phyloP scores from a whole-genome alignment of 1,140 invertebrate species.

The Drosophila ercepeae region DNA sequence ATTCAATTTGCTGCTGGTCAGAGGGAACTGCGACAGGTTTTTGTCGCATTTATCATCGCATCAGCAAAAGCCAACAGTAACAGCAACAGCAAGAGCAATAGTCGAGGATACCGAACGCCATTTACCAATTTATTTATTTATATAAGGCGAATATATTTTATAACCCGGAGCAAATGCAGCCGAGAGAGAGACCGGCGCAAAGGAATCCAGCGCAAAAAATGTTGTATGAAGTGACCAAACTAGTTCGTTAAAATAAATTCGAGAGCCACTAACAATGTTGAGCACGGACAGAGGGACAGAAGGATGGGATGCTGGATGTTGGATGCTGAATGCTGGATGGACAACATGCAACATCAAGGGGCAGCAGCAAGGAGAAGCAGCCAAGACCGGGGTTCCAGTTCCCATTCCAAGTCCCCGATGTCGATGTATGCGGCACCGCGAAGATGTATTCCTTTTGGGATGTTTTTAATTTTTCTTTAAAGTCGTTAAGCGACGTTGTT shows the following conservation, averaged over 20 bases:
- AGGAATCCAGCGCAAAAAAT: constrained; percentile 46
- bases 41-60: constrained; percentile 81
- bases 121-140: constrained; percentile 83
- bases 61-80: constrained; percentile 46
- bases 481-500: constrained; percentile 78
- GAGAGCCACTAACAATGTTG: constrained; percentile 81
- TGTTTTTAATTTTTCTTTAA: constrained; percentile 83
- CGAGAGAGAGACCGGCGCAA: constrained; percentile 6
- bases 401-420: constrained; percentile 26
- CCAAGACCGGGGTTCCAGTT: constrained; percentile 23
- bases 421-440: constrained; percentile 72
- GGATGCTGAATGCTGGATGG: constrained; percentile 24
- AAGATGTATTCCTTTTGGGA: constrained; percentile 82
- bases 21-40: constrained; percentile 74
- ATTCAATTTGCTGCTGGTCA: constrained; percentile 75
- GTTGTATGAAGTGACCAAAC: constrained; percentile 82
- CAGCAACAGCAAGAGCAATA: neutral
- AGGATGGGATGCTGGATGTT: constrained; percentile 23
- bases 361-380: constrained; percentile 4
- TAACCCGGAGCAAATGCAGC: constrained; percentile 71
- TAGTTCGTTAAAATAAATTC: constrained; percentile 83
- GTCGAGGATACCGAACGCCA: constrained; percentile 68
- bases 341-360: constrained; percentile 65
- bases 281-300: constrained; percentile 39
- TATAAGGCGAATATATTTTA: constrained; percentile 83